Percentiles rank a stretch among this genome's conserved stretches.
Conservation (phyloP, 2,888 invertebrate species). For the Dolichopus griseipennis region DNA sequence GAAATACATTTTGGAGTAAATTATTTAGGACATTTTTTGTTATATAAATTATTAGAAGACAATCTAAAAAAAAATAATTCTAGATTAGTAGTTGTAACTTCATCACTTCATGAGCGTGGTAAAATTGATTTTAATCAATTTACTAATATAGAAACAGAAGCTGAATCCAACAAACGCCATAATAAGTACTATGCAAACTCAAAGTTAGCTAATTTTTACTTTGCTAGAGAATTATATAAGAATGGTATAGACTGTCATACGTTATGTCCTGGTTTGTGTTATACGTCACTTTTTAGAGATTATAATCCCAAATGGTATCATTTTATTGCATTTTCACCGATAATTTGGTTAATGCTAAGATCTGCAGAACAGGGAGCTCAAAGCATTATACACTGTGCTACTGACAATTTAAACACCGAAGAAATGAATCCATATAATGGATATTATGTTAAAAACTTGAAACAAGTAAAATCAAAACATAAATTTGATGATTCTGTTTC, state of each 20-base stretch:
- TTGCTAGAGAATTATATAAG: slow-evolving; percentile 55
- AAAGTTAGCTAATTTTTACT: slow-evolving; percentile 68
- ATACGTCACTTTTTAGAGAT: slow-evolving; percentile 62
- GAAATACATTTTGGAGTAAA: slow-evolving; percentile 77
- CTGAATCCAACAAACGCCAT: slow-evolving; percentile 36
- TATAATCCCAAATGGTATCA: slow-evolving; percentile 56
- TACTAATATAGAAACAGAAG: slow-evolving; percentile 43
- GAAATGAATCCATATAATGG: slow-evolving; percentile 51
- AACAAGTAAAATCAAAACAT: slow-evolving; percentile 52
- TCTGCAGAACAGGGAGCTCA: slow-evolving; percentile 69
- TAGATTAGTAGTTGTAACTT: slow-evolving; percentile 62
- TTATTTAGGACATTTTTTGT: slow-evolving; percentile 74
- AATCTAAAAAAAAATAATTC: slow-evolving; percentile 25
- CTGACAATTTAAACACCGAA: slow-evolving; percentile 44
- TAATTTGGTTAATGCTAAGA: slow-evolving; percentile 62
- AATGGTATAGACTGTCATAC: slow-evolving; percentile 56
- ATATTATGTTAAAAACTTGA: slow-evolving; percentile 66
- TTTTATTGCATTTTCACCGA: slow-evolving; percentile 59
- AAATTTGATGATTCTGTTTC: slow-evolving; percentile 55
- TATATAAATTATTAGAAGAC: slow-evolving; percentile 70
- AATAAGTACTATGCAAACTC: slow-evolving; percentile 66
- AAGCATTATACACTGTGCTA: slow-evolving; percentile 68
- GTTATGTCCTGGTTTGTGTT: slow-evolving; percentile 55
- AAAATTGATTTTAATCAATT: slow-evolving; percentile 59
- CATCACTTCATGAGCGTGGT: slow-evolving; percentile 61